A percentile compares a stretch with the other conserved stretches of the same genome.
Evolutionary conservation across 2,113 vertebrate genomes (phyloP).

Genomic region (Anarhynchus alexandrinus): DNA sequence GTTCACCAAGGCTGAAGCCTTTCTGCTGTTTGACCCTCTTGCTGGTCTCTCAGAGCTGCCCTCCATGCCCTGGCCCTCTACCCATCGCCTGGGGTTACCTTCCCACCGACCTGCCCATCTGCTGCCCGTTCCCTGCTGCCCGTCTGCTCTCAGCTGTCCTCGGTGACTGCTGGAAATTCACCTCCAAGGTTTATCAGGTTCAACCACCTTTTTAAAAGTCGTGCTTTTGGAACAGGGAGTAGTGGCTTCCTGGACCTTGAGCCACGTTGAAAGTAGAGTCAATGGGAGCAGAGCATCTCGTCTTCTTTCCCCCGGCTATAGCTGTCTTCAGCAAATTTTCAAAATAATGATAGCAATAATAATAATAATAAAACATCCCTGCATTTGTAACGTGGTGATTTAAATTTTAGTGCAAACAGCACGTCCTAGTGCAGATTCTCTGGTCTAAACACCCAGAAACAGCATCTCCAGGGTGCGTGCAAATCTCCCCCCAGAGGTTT

Average conservation of each 20-base stretch:
- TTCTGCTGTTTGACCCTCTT: neutral
- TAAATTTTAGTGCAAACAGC: neutral
- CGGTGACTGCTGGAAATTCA: neutral
- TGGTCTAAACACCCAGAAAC: neutral
- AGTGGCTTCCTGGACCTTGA: neutral
- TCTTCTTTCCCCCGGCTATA: rapidly evolving
- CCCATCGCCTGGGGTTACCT: neutral
- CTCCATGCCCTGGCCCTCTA: neutral
- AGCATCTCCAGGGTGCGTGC: rapidly evolving
- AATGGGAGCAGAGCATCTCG: rapidly evolving
- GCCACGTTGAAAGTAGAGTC: neutral
- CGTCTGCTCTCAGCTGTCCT: neutral
- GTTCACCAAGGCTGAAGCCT: neutral
- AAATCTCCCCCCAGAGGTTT: neutral
- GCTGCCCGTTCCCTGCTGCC: neutral
- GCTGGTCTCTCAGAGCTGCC: neutral
- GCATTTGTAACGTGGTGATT: neutral
- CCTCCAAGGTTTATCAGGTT: neutral
- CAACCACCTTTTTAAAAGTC: neutral
- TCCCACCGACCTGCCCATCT: conserved; percentile 27
- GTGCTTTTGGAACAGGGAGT: neutral
- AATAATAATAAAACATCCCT: neutral
- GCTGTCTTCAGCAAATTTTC: neutral
- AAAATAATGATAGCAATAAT: neutral
- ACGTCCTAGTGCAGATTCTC: neutral